Percentiles rank a stretch among this genome's conserved stretches.
Conservation (phyloP, 2,797 vertebrate species). For the Threskiornis aethiopicus region DNA sequence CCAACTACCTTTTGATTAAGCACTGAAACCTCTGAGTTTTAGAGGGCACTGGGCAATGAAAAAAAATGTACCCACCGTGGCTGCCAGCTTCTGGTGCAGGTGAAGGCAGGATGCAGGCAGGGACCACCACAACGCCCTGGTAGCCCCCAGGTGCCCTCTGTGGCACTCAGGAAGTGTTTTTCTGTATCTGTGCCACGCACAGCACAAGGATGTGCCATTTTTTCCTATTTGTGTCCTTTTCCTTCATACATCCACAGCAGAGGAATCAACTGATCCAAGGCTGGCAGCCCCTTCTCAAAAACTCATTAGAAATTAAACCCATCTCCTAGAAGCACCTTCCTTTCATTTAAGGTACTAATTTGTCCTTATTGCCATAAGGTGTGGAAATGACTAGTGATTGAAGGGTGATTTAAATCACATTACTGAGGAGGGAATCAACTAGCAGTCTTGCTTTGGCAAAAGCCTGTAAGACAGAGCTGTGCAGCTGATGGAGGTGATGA, state of each 20-base stretch:
- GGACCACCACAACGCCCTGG: accelerated
- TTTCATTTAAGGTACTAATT: not conserved
- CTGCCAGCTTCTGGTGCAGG: not conserved
- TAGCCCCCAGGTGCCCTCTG: not conserved
- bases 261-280: not conserved
- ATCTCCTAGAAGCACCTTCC: not conserved
- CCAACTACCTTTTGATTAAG: not conserved
- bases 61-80: not conserved
- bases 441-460: not conserved
- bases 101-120: not conserved
- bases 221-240: not conserved
- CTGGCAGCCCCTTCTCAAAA: not conserved
- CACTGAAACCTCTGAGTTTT: not conserved
- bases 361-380: not conserved
- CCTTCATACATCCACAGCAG: not conserved
- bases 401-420: conserved; percentile 1
- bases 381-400: not conserved
- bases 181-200: accelerated
- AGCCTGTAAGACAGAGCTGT: not conserved
- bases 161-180: not conserved
- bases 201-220: not conserved
- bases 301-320: not conserved
- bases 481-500: not conserved
- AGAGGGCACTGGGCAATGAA: not conserved
- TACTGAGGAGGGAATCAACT: not conserved